phyloP scores from a whole-genome alignment of 1,140 invertebrate species.

The Zaprionus ghesquierei region DNA sequence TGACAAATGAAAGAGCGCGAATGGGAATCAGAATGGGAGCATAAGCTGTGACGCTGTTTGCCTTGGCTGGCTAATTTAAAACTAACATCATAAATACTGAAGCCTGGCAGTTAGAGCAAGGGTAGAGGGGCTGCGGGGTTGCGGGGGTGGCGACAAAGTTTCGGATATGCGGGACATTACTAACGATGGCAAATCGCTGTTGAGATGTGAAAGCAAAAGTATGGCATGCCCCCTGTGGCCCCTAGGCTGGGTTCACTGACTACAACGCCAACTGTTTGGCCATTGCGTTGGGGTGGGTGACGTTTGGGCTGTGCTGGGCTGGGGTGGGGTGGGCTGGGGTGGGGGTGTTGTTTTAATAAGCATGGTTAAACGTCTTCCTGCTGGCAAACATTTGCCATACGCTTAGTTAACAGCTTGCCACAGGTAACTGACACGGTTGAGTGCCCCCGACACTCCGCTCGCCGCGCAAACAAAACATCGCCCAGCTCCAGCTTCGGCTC shows the following conservation, averaged over 20 bases:
- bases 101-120: too few relatives aligned
- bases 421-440: constrained; percentile 73
- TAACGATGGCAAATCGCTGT: constrained; percentile 53
- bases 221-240: constrained; percentile 73
- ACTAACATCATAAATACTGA: constrained; percentile 80
- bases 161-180: not conserved
- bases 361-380: constrained; percentile 70
- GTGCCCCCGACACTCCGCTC: constrained; percentile 53
- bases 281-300: not conserved
- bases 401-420: constrained; percentile 78
- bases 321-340: not conserved
- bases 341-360: constrained; percentile 70
- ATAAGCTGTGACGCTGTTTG: constrained; percentile 70
- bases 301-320: constrained; percentile 1
- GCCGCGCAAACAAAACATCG: constrained; percentile 57
- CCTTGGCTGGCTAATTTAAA: constrained; percentile 76
- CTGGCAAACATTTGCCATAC: constrained; percentile 74
- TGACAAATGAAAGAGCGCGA: constrained; percentile 26
- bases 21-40: constrained; percentile 43
- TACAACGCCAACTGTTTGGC: constrained; percentile 22
- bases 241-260: constrained; percentile 60
- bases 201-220: constrained; percentile 72
- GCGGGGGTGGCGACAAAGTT: constrained; percentile 1
- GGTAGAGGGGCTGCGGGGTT: not conserved
- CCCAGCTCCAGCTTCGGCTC: not conserved